phyloP scores from a whole-genome alignment of 2,797 vertebrate genomes.

The Muraenolepis orangiensis region DNA sequence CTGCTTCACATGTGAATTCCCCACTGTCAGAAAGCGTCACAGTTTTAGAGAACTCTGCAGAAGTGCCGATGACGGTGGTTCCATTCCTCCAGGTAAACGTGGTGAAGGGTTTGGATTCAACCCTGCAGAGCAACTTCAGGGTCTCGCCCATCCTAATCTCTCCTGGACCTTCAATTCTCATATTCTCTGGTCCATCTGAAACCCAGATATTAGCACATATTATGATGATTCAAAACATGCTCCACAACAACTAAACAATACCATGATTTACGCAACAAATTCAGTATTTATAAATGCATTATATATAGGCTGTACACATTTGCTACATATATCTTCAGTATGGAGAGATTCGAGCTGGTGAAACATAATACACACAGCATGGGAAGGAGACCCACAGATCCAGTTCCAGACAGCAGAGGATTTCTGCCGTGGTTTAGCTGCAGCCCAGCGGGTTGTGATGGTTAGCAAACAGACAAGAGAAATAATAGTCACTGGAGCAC shows the following conservation, averaged over 20 bases:
- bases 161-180: slow-evolving; percentile 33
- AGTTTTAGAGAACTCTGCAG: slow-evolving; percentile 10
- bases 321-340: background rate
- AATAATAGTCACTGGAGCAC: too few species aligned
- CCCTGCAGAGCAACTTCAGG: slow-evolving; percentile 40
- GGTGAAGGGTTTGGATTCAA: slow-evolving; percentile 39
- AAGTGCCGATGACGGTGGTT: background rate
- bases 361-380: too few species aligned
- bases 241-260: background rate
- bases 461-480: too few species aligned
- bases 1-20: slow-evolving; percentile 42
- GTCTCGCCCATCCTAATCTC: background rate
- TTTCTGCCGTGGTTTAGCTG: too few species aligned
- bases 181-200: slow-evolving; percentile 62
- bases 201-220: slow-evolving; percentile 10
- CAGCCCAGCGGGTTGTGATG: too few species aligned
- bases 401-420: too few species aligned
- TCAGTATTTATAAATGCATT: background rate
- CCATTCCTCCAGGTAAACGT: slow-evolving; percentile 53
- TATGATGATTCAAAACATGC: background rate
- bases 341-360: background rate
- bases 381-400: too few species aligned
- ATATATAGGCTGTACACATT: background rate
- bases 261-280: background rate
- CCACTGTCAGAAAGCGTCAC: slow-evolving; percentile 14